These are phyloP conservation scores for Melanotaenia maccullochi DNA, from an alignment of 2,797 vertebrate genomes.

Conservation along the genomic window DNA sequence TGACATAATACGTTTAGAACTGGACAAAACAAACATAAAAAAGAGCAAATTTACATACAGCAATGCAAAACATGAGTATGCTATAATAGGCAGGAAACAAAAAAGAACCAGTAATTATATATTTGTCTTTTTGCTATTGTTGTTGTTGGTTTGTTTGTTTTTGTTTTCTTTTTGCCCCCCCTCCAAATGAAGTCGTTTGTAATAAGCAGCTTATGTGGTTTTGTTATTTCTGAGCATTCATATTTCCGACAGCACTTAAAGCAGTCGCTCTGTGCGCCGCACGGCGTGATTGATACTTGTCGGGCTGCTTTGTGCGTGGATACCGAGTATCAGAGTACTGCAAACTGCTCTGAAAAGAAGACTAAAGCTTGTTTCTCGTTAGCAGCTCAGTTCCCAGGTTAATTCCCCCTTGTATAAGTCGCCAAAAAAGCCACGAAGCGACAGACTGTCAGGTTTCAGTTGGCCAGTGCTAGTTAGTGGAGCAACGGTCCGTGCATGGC, in stretches of 20 bases:
- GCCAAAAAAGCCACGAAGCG: conserved; percentile 17
- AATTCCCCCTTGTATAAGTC: conserved; percentile 15
- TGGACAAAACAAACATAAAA: too few relatives aligned
- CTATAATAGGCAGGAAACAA: too few relatives aligned
- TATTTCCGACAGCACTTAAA: conserved; percentile 46
- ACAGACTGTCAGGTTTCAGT: conserved; percentile 36
- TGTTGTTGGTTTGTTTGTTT: too few relatives aligned
- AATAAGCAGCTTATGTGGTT: neutral
- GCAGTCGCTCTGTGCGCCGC: neutral
- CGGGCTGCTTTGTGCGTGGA: conserved; percentile 45
- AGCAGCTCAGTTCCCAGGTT: neutral
- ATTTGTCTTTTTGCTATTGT: too few relatives aligned
- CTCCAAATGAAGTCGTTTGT: too few relatives aligned
- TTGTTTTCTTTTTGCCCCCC: too few relatives aligned
- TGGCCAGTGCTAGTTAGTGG: conserved; percentile 54
- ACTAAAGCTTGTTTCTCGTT: neutral
- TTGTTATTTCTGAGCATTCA: rapidly evolving
- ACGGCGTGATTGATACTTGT: conserved; percentile 38
- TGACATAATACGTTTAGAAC: too few relatives aligned
- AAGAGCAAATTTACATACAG: too few relatives aligned
- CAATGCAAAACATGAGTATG: too few relatives aligned
- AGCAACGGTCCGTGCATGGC: conserved; percentile 62
- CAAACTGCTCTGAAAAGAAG: conserved; percentile 23
- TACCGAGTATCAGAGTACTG: neutral
- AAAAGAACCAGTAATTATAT: too few relatives aligned